Conservation (phyloP, 2,888 invertebrate species). For the Meta bourneti region DNA sequence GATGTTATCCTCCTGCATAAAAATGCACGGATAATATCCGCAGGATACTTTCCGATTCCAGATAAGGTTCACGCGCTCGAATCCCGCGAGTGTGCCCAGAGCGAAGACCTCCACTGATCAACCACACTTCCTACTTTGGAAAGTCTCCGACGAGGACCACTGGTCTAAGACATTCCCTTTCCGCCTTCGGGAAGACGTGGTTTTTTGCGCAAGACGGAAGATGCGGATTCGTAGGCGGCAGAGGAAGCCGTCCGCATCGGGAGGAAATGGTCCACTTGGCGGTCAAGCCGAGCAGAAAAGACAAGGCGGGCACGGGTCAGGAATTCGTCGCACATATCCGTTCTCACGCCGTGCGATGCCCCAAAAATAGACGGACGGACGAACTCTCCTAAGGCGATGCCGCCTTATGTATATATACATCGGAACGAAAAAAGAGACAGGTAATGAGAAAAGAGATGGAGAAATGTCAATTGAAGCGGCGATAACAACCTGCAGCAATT, state of each 20-base stretch:
- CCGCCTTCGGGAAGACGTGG: neutral
- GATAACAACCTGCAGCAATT: too few species aligned
- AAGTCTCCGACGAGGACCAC: neutral
- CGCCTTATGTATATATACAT: too few species aligned
- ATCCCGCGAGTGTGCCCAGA: neutral
- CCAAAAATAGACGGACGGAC: neutral
- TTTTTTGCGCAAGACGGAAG: neutral
- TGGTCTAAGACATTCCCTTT: neutral
- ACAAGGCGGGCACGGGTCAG: constrained; percentile 43
- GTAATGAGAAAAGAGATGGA: too few species aligned
- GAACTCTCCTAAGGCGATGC: neutral
- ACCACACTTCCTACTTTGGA: constrained; percentile 22
- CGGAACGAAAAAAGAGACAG: too few species aligned
- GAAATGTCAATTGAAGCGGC: too few species aligned
- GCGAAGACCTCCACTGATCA: neutral
- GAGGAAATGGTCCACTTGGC: constrained; percentile 33
- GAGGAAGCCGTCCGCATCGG: constrained; percentile 2
- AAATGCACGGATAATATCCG: too few species aligned
- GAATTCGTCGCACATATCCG: constrained; percentile 19
- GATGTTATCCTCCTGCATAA: too few species aligned
- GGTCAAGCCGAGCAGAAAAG: neutral
- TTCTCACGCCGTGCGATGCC: constrained; percentile 56
- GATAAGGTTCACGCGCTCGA: neutral
- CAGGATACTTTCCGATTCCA: neutral
- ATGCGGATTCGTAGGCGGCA: neutral